Conservation (phyloP, 2,888 invertebrate genomes). For the Megamerina dolium region DNA sequence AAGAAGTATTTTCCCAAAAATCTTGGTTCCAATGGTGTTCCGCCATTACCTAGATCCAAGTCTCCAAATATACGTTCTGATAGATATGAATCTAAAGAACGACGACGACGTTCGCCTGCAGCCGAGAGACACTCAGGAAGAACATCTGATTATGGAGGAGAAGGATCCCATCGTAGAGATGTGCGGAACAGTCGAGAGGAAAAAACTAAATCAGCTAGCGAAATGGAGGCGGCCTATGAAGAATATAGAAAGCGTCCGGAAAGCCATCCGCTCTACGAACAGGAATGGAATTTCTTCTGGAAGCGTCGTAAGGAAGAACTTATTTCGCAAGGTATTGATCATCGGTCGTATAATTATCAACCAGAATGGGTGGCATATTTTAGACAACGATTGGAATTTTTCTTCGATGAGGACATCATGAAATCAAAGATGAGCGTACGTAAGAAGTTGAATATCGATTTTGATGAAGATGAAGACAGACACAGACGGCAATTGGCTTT, state of each 20-base stretch:
- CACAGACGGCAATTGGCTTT: constrained; percentile 2
- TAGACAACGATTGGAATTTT: constrained; percentile 68
- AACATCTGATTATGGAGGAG: neutral
- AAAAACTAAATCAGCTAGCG: constrained; percentile 14
- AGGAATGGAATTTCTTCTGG: constrained; percentile 84
- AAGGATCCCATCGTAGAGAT: neutral
- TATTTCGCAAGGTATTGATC: constrained; percentile 49
- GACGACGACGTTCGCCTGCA: neutral
- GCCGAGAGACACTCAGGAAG: neutral
- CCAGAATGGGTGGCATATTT: constrained; percentile 79
- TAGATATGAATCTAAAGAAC: neutral
- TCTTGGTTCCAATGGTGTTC: constrained; percentile 8
- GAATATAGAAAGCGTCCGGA: constrained; percentile 62
- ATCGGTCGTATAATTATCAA: constrained; percentile 70
- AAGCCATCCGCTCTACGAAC: constrained; percentile 73
- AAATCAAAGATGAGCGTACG: constrained; percentile 19
- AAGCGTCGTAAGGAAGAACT: constrained; percentile 68
- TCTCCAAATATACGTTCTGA: constrained; percentile 3
- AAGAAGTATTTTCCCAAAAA: constrained; percentile 13
- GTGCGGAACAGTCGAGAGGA: constrained; percentile 15
- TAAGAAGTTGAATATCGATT: constrained; percentile 17
- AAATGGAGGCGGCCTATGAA: constrained; percentile 53
- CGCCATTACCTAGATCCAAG: constrained; percentile 2
- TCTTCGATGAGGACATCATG: constrained; percentile 64
- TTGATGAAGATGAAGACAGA: constrained; percentile 19